These are phyloP conservation scores for Cynocephalus volans DNA, from an alignment of 2,113 vertebrate species.

Conservation along the genomic window DNA sequence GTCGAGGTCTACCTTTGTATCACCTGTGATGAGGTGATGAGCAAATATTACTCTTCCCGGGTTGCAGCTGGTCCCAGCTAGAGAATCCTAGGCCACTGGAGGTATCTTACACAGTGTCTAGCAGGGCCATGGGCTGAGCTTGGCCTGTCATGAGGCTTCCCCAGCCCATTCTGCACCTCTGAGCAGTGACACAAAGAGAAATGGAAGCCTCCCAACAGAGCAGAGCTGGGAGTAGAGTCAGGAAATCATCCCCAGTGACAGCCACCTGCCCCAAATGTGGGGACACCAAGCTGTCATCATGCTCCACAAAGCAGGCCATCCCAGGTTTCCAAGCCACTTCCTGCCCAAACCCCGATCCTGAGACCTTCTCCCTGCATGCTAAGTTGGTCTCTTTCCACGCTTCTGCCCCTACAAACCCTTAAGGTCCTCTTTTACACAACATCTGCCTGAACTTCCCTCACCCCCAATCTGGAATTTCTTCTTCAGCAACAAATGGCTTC, in stretches of 20 bases:
- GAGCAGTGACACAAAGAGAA: background rate
- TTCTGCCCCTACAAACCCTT: background rate
- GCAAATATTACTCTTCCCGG: background rate
- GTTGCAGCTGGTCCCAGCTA: background rate
- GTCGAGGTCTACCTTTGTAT: background rate
- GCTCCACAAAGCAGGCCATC: background rate
- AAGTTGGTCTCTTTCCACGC: background rate
- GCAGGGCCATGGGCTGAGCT: background rate
- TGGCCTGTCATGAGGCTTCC: background rate
- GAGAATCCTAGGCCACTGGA: background rate
- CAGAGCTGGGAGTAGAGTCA: background rate
- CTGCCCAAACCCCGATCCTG: background rate
- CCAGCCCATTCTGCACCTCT: background rate
- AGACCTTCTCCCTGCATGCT: background rate
- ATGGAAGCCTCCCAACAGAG: background rate
- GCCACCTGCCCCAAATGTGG: background rate
- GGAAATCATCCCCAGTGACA: background rate
- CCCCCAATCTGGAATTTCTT: background rate
- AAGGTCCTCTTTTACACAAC: background rate
- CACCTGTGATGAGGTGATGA: background rate
- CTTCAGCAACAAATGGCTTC: background rate
- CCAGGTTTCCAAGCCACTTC: background rate
- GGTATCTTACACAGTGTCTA: background rate
- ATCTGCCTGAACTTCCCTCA: background rate
- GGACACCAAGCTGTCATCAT: background rate